These are phyloP conservation scores for Leptopilina clavipes DNA, from an alignment of 1,140 invertebrate species.

Conservation along the genomic window DNA sequence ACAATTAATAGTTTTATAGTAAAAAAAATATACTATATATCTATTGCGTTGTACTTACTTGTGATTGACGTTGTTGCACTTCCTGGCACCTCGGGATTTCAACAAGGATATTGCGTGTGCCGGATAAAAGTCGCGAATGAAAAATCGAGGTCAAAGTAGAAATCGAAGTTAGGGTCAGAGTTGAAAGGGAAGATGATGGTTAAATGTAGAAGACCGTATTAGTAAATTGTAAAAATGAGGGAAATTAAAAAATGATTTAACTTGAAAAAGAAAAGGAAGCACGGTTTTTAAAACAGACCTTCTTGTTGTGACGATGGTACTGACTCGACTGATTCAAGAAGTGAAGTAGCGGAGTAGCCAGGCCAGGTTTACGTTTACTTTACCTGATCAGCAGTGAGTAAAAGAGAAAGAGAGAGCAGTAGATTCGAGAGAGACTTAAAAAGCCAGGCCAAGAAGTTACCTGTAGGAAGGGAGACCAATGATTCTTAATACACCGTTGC, in stretches of 20 bases:
- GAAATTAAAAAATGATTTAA: not conserved
- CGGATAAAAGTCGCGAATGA: constrained; percentile 39
- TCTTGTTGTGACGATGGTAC: constrained; percentile 53
- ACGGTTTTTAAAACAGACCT: constrained; percentile 8
- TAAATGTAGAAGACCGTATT: not conserved
- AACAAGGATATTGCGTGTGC: constrained; percentile 35
- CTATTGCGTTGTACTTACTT: constrained; percentile 26
- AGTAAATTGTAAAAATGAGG: too few relatives aligned
- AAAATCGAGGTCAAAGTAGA: constrained; percentile 60
- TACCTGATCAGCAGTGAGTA: constrained; percentile 56
- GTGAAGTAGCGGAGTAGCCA: constrained; percentile 51
- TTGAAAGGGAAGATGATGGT: constrained; percentile 34
- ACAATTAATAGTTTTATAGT: not conserved
- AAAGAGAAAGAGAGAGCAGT: constrained; percentile 45
- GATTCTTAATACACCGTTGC: constrained; percentile 64
- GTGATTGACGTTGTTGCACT: constrained; percentile 16
- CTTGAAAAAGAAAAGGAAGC: not conserved
- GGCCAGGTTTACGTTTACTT: constrained; percentile 61
- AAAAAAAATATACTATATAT: not conserved
- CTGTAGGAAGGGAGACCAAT: constrained; percentile 38
- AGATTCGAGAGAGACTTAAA: constrained; percentile 43
- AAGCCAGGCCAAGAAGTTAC: constrained; percentile 39
- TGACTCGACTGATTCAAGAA: constrained; percentile 68
- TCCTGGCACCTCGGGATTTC: constrained; percentile 4
- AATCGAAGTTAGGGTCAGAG: constrained; percentile 54